Evolutionary conservation across 2,113 vertebrate species (phyloP), one percentile per base, ranked within the genome.

Genomic region (Ctenodactylus gundi): DNA sequence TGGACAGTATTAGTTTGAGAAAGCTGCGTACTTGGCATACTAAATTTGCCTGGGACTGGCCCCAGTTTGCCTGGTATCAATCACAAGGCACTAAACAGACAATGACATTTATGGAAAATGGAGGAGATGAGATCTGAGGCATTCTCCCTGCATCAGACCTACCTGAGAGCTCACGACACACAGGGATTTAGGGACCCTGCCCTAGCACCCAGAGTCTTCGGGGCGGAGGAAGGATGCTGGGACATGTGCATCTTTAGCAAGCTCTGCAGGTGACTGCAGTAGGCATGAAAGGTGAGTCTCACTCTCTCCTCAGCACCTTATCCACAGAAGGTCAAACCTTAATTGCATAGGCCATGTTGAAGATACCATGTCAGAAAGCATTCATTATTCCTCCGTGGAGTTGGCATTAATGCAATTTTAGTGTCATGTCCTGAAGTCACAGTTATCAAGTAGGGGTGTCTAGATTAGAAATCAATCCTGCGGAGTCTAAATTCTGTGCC

Each of bases 271-370:
- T 17, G 34, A 70, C 18, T 44, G 49, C 20, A 4, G 1, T 4
- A 6, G 58, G 81, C 64, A 44, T 12, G 23, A 41, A 1, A 9
- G 6, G 10, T 6, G 39, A 82, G 39, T 68, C n/a, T 23, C 51
- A 29, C 39, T 13, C 23, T 58, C 70, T 73, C 36, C 12, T 39
- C 12, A 44, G 60, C 62, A 51, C 1, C 7, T 13, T 6, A 1
- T 13, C 57, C n/a, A 6, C 49, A 44, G 68, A 75, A 82, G 34
- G 58, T 20, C 46, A 15, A 20, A 9, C 25, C 34, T 62, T 39
- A 4, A 31, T 44, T 12, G 17, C 4, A 2, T 31, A 0, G 1
- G 6, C 46, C 15, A 18, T 0, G 0, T 21, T 23, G 15, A 7
- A 4, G 39, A 39, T 53, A 29, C 18, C 4, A 14, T 10, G 20